phyloP scores from a whole-genome alignment of 2,888 invertebrate species.

The Rhagium mordax region DNA sequence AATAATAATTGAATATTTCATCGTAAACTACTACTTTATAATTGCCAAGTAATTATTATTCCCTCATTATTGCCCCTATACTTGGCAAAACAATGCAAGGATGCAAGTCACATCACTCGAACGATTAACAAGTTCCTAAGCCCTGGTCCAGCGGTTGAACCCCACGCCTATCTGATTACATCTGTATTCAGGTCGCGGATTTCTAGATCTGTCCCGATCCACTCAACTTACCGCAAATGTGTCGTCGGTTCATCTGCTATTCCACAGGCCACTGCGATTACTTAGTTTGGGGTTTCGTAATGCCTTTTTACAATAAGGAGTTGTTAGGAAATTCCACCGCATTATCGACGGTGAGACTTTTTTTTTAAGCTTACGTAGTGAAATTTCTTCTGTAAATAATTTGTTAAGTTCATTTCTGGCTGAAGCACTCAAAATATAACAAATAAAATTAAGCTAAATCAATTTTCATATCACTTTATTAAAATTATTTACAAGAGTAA shows the following conservation, averaged over 20 bases:
- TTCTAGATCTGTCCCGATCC: slow-evolving; percentile 64
- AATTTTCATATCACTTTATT: too few relatives aligned
- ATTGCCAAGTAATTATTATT: too few relatives aligned
- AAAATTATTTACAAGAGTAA: too few relatives aligned
- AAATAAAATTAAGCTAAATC: too few relatives aligned
- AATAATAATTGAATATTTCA: too few relatives aligned
- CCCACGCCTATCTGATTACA: slow-evolving; percentile 64
- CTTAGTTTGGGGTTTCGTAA: slow-evolving; percentile 36
- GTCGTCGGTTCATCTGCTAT: slow-evolving; percentile 62
- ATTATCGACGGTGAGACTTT: not conserved
- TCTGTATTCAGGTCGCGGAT: slow-evolving; percentile 62
- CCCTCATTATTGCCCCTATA: not conserved
- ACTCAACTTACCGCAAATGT: slow-evolving; percentile 61
- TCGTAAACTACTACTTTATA: too few relatives aligned
- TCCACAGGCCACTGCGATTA: slow-evolving; percentile 50
- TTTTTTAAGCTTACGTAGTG: slow-evolving; percentile 4
- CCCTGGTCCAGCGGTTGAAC: slow-evolving; percentile 41
- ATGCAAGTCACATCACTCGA: slow-evolving; percentile 37
- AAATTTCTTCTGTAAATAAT: too few relatives aligned
- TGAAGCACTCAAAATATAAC: too few relatives aligned
- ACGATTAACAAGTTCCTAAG: slow-evolving; percentile 64
- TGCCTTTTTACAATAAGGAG: slow-evolving; percentile 42
- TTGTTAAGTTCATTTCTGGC: too few relatives aligned
- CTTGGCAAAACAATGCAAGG: not conserved
- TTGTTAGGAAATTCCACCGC: slow-evolving; percentile 20